These are phyloP conservation scores for Oryctes rhinoceros DNA, from an alignment of 1,140 invertebrate genomes.

Conservation along the genomic window DNA sequence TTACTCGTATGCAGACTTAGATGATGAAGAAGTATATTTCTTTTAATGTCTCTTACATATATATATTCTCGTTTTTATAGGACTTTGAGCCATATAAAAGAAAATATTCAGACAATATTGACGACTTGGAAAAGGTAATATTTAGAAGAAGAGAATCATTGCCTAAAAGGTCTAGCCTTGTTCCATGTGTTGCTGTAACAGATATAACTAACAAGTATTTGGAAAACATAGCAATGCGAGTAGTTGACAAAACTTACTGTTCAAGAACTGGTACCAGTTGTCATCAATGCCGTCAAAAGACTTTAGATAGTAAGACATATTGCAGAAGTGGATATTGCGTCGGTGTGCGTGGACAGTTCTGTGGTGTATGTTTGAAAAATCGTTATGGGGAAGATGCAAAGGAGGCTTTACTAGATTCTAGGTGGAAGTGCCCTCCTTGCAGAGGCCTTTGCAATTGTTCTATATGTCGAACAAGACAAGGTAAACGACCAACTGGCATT, in stretches of 20 bases:
- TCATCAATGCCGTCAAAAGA: conserved; percentile 65
- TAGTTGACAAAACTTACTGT: conserved; percentile 32
- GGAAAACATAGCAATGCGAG: conserved; percentile 34
- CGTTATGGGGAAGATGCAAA: conserved; percentile 63
- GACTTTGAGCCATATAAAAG: not conserved
- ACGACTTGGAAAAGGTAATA: conserved; percentile 6
- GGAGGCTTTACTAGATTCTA: conserved; percentile 61
- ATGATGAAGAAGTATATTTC: conserved; percentile 25
- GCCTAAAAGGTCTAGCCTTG: not conserved
- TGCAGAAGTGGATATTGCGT: conserved; percentile 61
- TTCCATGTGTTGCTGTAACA: conserved; percentile 27
- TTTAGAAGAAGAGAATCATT: not conserved
- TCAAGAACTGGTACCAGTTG: conserved; percentile 58
- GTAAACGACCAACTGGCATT: conserved; percentile 62
- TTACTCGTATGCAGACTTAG: conserved; percentile 24
- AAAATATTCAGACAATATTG: not conserved
- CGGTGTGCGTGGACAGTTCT: conserved; percentile 63
- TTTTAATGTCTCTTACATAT: not conserved
- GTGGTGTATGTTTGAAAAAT: conserved; percentile 62
- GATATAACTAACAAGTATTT: conserved; percentile 36
- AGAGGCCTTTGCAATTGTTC: conserved; percentile 63
- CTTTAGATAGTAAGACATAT: conserved; percentile 63
- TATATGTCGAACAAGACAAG: conserved; percentile 61
- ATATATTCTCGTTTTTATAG: not conserved
- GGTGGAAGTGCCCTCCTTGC: conserved; percentile 64